Base-by-base conservation (phyloP, 2,797 vertebrate genomes). In the Manis crassicaudata region DNA sequence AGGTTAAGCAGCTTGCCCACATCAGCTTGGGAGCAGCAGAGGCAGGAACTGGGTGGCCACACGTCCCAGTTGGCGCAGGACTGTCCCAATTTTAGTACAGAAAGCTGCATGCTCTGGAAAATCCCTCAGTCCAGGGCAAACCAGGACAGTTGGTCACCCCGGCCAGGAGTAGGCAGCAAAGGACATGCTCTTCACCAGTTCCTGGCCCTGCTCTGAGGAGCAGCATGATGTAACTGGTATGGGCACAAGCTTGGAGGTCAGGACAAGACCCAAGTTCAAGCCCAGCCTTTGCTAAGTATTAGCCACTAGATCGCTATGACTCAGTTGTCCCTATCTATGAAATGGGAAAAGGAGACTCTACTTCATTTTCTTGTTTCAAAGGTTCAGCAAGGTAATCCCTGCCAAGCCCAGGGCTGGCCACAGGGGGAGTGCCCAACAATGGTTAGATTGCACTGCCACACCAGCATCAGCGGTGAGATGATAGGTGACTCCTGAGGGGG, bases 191-290 rank as follows among this genome's bases (percentile, higher is more conserved):
- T 2, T 35, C 35, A 37, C 12, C 35, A 23, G 12, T 7, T 37
- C 35, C 46, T 52, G 21, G 25, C 7, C 20, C 40, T 40, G 37
- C 29, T 18, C 65, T 13, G 56, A 56, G 52, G 17, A 32, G 23
- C 6, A 2, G 20, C 7, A 1, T 11, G 7, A 29, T 20, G 10
- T 17, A 7, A 63, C 50, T 9, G 25, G 29, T 6, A 37, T 0
- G 7, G 43, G 5, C 7, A 0, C 20, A 43, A 84, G 63, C 35
- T 86, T 9, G 23, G 20, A 65, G 20, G 40, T 35, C 40, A 79
- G 75, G 50, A 54, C 12, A 27, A 76, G 76, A 76, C 6, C 29
- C 58, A 67, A 37, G 67, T 73, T 82, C 50, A 56, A 85, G 62
- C 29, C 52, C 29, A 80, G 29, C 14, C 63, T 54, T 52, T 46